Evolutionary conservation across 2,888 invertebrate species (phyloP).

Genomic region (Eledona agricola): DNA sequence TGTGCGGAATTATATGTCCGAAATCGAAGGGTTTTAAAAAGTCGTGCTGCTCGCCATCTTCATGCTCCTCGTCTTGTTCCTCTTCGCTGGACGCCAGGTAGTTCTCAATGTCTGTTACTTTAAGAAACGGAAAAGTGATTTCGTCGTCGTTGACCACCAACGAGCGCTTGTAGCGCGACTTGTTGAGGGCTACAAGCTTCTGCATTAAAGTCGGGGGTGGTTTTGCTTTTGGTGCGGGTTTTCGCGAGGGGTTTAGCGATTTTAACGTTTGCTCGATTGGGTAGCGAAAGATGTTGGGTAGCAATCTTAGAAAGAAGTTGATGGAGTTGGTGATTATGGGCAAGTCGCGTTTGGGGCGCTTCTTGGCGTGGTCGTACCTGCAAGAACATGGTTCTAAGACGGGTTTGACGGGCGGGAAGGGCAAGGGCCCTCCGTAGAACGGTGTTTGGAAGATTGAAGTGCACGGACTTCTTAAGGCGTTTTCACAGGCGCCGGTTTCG

Average conservation of each 20-base stretch:
- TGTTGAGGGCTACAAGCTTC: slow-evolving; percentile 47
- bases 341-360: slow-evolving; percentile 41
- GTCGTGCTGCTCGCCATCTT: too few relatives aligned
- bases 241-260: slow-evolving; percentile 9
- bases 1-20: slow-evolving; percentile 47
- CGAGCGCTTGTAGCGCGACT: slow-evolving; percentile 38
- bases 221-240: background rate
- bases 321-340: slow-evolving; percentile 40
- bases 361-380: slow-evolving; percentile 18
- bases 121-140: slow-evolving; percentile 44
- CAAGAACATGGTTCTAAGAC: slow-evolving; percentile 24
- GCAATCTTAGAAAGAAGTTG: slow-evolving; percentile 47
- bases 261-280: slow-evolving; percentile 44
- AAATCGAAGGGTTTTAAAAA: slow-evolving; percentile 35
- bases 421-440: background rate
- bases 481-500: slow-evolving; percentile 4
- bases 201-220: slow-evolving; percentile 35
- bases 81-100: slow-evolving; percentile 19
- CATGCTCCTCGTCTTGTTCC: slow-evolving; percentile 19
- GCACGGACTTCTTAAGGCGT: background rate
- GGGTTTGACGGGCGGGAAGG: slow-evolving; percentile 13
- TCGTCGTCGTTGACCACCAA: slow-evolving; percentile 43
- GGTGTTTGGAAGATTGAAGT: slow-evolving; percentile 1
- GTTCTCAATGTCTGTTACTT: slow-evolving; percentile 34
- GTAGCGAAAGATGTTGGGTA: slow-evolving; percentile 46